These are phyloP conservation scores for Lepidochrysops patricia DNA, from an alignment of 2,888 invertebrate genomes.

Conservation along the genomic window DNA sequence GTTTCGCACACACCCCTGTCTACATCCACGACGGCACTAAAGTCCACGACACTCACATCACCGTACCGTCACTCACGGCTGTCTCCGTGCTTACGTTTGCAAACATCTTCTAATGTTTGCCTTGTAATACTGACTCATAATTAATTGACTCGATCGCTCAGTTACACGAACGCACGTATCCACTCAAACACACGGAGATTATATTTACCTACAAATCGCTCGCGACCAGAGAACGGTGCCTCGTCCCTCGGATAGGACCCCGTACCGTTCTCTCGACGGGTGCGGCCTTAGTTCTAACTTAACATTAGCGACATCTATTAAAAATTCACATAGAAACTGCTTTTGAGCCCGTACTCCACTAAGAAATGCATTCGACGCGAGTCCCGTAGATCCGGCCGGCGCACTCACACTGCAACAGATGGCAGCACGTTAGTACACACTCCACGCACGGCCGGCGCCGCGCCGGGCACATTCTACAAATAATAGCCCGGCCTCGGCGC, in stretches of 20 bases:
- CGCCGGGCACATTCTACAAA: not conserved
- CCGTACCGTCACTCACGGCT: not conserved
- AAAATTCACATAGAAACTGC: conserved; percentile 67
- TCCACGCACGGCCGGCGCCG: not conserved
- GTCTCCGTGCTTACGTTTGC: not conserved
- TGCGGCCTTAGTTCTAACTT: conserved; percentile 17
- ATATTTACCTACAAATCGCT: conserved; percentile 33
- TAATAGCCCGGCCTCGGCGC: not conserved
- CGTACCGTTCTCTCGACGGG: not conserved
- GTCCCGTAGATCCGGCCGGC: conserved; percentile 14
- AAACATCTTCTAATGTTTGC: conserved; percentile 29
- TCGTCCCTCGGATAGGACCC: not conserved
- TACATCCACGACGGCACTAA: not conserved
- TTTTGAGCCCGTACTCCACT: conserved; percentile 59
- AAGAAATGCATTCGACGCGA: conserved; percentile 47
- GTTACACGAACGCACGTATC: conserved; percentile 20
- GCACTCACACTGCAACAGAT: conserved; percentile 20
- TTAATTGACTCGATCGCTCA: conserved; percentile 45
- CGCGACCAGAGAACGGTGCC: not conserved
- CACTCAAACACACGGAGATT: conserved; percentile 40
- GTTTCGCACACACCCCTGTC: conserved; percentile 25
- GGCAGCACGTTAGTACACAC: conserved; percentile 18
- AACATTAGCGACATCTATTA: conserved; percentile 49
- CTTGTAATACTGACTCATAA: conserved; percentile 70
- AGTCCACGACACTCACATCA: not conserved